Percentiles rank a stretch among this genome's conserved stretches.
Conservation (phyloP, 2,888 invertebrate species). For the Pammene fasciana region DNA sequence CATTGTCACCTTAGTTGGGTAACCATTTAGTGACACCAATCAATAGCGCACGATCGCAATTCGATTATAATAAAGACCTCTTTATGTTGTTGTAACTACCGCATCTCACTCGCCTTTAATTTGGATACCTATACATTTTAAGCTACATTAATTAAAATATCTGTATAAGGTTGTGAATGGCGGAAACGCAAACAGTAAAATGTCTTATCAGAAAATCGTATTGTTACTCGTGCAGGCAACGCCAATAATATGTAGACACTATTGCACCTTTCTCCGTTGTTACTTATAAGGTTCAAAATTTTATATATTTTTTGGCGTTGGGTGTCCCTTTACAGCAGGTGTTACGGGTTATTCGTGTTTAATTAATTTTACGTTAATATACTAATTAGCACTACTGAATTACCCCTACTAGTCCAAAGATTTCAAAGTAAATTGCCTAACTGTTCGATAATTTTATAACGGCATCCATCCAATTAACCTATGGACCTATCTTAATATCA, state of each 20-base stretch:
- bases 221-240: background rate
- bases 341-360: conserved; percentile 1
- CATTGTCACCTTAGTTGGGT: conserved; percentile 23
- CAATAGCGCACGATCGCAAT: background rate
- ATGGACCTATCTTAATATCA: background rate
- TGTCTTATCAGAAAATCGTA: conserved; percentile 27
- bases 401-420: background rate
- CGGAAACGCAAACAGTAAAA: conserved; percentile 16
- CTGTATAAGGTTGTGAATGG: conserved; percentile 23
- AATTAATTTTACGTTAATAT: background rate
- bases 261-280: too few relatives aligned
- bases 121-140: conserved; percentile 15
- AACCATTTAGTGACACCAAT: conserved; percentile 12
- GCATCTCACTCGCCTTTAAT: background rate
- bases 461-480: background rate
- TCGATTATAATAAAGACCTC: conserved; percentile 4
- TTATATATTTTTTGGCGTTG: too few relatives aligned
- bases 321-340: conserved; percentile 22
- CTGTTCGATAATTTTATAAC: background rate
- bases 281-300: too few relatives aligned
- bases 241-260: too few relatives aligned
- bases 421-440: background rate
- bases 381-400: conserved; percentile 1
- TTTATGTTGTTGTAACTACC: background rate
- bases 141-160: conserved; percentile 23